A percentile compares a stretch with the other conserved stretches of the same genome.
Conservation (phyloP, 64 coral and sea anemone genomes). For the Cladopsammia gracilis region DNA sequence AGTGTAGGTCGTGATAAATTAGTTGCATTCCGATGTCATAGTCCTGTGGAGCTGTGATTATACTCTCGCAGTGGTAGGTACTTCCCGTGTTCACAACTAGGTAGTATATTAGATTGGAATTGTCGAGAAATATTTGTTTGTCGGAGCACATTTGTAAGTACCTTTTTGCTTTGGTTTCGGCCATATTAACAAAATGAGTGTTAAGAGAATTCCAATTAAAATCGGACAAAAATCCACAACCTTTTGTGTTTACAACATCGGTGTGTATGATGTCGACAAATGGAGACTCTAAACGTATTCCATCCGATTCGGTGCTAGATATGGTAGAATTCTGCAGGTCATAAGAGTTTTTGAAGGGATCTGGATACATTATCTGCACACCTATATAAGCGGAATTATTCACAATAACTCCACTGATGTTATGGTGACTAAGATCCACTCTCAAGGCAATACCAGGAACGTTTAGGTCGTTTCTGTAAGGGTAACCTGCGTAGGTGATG, state of each 20-base stretch:
- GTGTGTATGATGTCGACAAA: conserved; percentile 17
- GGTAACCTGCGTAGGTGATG: conserved; percentile 61
- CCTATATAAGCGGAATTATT: conserved; percentile 43
- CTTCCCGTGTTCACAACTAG: not conserved
- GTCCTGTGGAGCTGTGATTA: conserved; percentile 2
- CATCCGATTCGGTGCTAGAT: conserved; percentile 35
- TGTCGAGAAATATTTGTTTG: conserved; percentile 47
- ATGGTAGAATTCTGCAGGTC: conserved; percentile 51
- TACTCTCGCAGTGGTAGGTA: conserved; percentile 7
- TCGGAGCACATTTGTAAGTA: conserved; percentile 25
- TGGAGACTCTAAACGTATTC: conserved; percentile 43
- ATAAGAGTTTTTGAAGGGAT: conserved; percentile 13
- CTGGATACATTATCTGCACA: conserved; percentile 49
- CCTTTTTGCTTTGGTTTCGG: conserved; percentile 4
- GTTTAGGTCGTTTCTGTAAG: conserved; percentile 70
- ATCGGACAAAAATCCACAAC: conserved; percentile 22
- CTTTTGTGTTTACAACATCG: conserved; percentile 33
- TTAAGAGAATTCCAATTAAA: conserved; percentile 34
- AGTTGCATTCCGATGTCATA: conserved; percentile 66
- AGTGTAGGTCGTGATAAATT: conserved; percentile 13
- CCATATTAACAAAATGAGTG: conserved; percentile 24
- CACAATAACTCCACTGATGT: conserved; percentile 45
- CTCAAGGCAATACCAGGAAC: conserved; percentile 63
- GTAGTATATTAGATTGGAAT: conserved; percentile 1
- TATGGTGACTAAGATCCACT: conserved; percentile 64